Percentiles rank a stretch among this genome's conserved stretches.
Evolutionary conservation across 2,888 invertebrate genomes (phyloP).

Genomic region (Agrenia bidenticulata): DNA sequence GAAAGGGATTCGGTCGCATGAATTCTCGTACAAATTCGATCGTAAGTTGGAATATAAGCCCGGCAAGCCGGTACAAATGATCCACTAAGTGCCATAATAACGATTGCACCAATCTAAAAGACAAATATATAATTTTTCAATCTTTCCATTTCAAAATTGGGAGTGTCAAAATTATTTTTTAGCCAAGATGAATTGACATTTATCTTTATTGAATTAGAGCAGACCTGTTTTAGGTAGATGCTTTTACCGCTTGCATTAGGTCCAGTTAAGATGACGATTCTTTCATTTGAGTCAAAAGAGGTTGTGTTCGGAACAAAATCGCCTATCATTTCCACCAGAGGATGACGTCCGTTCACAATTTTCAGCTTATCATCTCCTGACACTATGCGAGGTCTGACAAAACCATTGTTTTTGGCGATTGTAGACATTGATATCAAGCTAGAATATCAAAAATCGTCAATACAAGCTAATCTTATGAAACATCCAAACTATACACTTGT

Average conservation of each 20-base stretch:
- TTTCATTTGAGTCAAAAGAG: constrained; percentile 60
- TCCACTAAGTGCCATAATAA: constrained; percentile 84
- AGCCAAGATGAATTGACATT: no score
- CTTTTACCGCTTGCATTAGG: constrained; percentile 93
- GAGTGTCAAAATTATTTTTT: no score
- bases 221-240: constrained; percentile 80
- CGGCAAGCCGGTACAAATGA: constrained; percentile 80
- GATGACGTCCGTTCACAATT: constrained; percentile 72
- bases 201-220: no score
- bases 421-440: constrained; percentile 69
- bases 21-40: constrained; percentile 74
- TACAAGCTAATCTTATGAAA: background rate
- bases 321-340: constrained; percentile 64
- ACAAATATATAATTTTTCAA: no score
- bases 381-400: constrained; percentile 66
- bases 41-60: constrained; percentile 70
- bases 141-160: no score
- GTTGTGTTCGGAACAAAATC: constrained; percentile 75
- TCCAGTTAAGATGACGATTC: constrained; percentile 79
- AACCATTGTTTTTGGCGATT: constrained; percentile 66
- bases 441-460: constrained; percentile 30
- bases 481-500: background rate
- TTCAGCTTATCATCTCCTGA: constrained; percentile 61
- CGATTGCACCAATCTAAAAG: constrained; percentile 66
- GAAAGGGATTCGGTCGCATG: constrained; percentile 75